Evolutionary conservation across 2,888 invertebrate species (phyloP), one percentile per base, ranked within the genome.

Genomic region (Tenthredo scrophulariae): DNA sequence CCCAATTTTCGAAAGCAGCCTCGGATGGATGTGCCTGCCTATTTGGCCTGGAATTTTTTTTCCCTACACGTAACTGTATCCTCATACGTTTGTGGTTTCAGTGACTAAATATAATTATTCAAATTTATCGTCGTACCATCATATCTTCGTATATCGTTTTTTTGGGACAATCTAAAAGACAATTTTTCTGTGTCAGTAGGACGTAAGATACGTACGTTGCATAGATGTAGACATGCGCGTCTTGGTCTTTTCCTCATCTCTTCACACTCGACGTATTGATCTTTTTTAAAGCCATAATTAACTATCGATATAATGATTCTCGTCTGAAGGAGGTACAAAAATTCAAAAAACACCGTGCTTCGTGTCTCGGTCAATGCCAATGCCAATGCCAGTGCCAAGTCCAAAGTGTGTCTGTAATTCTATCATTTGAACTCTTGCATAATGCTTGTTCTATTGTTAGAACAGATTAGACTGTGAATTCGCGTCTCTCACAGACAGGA

Each of bases 121-220:
- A 77, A 50, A 77, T 77, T 54, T 22, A 7, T 50, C 29, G 1
- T 33, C 54, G n/a, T 75, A 29, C 54, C 77, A 33, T 18, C 18
- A 26, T 18, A 26, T 18, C 54, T 15, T 29, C 33, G 70, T 6
- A 29, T 54, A 10, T 54, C 54, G 0, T 54, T n/a, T 37, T 50
- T 26, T 18, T 37, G 70, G 22, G 33, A 50, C 54, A 1, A 54
- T 77, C 54, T 33, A 10, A 74, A 74, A 43, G 40, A 74, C 15
- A 13, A 58, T 22, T 62, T 77, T 80, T 80, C 80, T 62, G 62
- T 80, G 80, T 80, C 80, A 80, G 40, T 80, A 29, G 80, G 62
- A 37, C 80, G 62, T 80, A n/a, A n/a, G n/a, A n/a, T n/a, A n/a
- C n/a, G n/a, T n/a, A 18, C 15, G 3, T 46, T 13, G 46, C 13